Conservation (phyloP, 2,113 vertebrate species). For the Psammodynastes pulverulentus region DNA sequence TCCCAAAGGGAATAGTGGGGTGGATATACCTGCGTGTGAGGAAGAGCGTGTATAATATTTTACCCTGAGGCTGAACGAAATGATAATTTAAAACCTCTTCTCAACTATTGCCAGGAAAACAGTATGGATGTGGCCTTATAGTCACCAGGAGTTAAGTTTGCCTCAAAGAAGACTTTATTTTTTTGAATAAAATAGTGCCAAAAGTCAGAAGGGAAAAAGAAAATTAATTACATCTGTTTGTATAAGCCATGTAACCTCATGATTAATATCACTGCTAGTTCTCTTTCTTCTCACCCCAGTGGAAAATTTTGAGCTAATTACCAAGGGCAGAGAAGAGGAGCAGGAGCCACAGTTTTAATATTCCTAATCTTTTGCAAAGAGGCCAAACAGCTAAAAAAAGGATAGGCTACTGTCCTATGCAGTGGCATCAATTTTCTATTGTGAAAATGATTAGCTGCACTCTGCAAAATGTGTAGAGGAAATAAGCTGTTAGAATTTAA, state of each 20-base stretch:
- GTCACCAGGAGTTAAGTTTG: background rate
- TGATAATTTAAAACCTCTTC: background rate
- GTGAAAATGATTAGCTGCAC: background rate
- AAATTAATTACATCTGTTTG: background rate
- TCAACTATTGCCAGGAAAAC: background rate
- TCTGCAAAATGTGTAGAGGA: background rate
- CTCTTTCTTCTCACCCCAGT: constrained; percentile 4
- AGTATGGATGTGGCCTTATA: background rate
- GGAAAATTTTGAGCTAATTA: constrained; percentile 39
- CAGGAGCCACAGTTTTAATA: background rate
- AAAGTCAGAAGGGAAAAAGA: background rate
- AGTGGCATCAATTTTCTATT: background rate
- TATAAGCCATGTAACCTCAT: background rate
- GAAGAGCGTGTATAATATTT: background rate
- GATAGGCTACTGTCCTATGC: constrained; percentile 25
- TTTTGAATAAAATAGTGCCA: background rate
- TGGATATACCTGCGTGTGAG: background rate
- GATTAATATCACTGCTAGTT: background rate
- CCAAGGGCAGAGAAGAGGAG: background rate
- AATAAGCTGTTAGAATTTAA: background rate
- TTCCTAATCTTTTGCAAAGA: background rate
- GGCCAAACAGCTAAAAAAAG: constrained; percentile 31
- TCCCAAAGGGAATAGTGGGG: background rate
- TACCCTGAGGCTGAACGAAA: background rate
- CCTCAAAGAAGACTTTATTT: background rate